These are phyloP conservation scores for Laticauda colubrina DNA, from an alignment of 2,113 vertebrate species.

Conservation along the genomic window DNA sequence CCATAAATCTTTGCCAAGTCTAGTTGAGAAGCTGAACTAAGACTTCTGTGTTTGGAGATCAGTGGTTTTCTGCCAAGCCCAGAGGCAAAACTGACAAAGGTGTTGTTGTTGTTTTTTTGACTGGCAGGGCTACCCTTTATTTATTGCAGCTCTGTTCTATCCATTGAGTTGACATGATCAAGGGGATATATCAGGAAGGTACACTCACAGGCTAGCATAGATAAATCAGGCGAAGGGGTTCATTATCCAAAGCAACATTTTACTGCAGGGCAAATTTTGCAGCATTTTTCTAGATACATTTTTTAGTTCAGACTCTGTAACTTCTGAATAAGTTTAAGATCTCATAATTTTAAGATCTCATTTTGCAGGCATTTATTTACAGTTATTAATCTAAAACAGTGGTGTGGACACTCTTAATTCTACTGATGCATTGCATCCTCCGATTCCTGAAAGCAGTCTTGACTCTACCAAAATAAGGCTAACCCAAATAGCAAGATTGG, in stretches of 20 bases:
- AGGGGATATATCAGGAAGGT: neutral
- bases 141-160: neutral
- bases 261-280: neutral
- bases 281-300: neutral
- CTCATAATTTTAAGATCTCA: neutral
- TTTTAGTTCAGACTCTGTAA: neutral
- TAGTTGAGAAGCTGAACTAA: neutral
- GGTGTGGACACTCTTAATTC: neutral
- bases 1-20: neutral
- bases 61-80: neutral
- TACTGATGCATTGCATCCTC: neutral
- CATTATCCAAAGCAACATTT: neutral
- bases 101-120: neutral
- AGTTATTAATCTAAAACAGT: neutral
- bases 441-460: neutral
- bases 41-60: neutral
- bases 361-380: neutral
- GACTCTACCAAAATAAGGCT: neutral
- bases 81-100: neutral
- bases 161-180: neutral
- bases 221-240: neutral
- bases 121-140: neutral
- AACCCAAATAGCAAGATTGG: neutral
- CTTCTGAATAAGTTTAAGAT: neutral
- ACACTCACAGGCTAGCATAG: neutral